phyloP scores from a whole-genome alignment of 2,113 vertebrate genomes.

The Paratilapia polleni region DNA sequence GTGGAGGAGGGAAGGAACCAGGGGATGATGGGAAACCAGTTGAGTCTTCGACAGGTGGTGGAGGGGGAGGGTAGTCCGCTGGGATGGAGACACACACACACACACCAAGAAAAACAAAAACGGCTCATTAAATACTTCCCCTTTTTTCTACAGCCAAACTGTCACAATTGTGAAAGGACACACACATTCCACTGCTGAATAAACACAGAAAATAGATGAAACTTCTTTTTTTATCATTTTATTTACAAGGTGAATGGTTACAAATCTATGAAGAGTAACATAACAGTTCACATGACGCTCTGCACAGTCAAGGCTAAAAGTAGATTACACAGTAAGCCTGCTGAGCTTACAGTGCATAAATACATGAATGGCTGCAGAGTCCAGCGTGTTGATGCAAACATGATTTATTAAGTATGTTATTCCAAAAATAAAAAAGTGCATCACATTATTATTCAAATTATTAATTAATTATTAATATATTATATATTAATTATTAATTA shows the following conservation, averaged over 20 bases:
- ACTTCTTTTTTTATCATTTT: background rate
- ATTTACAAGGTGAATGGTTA: background rate
- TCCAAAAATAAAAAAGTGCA: background rate
- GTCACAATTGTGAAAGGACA: slow-evolving; percentile 33
- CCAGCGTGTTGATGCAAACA: background rate
- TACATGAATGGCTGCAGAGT: background rate
- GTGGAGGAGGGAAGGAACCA: slow-evolving; percentile 79
- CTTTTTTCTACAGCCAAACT: slow-evolving; percentile 51
- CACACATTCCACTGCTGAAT: background rate
- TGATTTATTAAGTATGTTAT: background rate
- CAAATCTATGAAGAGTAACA: background rate
- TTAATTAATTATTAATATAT: too few species aligned
- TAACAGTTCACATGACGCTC: background rate
- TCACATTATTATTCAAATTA: background rate
- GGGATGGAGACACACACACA: slow-evolving; percentile 25
- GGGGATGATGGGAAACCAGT: slow-evolving; percentile 70
- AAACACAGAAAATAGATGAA: background rate
- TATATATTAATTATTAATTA: too few species aligned
- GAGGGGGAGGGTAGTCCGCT: slow-evolving; percentile 86
- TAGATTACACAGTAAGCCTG: background rate
- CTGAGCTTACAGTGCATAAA: background rate
- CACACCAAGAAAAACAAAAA: slow-evolving; percentile 37
- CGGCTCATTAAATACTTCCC: slow-evolving; percentile 56
- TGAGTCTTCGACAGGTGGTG: slow-evolving; percentile 82
- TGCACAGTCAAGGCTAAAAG: background rate